Percentiles rank a stretch among this genome's conserved stretches.
These are phyloP conservation scores for Synanthedon andrenaeformis DNA, from an alignment of 2,888 invertebrate species.

Conservation along the genomic window DNA sequence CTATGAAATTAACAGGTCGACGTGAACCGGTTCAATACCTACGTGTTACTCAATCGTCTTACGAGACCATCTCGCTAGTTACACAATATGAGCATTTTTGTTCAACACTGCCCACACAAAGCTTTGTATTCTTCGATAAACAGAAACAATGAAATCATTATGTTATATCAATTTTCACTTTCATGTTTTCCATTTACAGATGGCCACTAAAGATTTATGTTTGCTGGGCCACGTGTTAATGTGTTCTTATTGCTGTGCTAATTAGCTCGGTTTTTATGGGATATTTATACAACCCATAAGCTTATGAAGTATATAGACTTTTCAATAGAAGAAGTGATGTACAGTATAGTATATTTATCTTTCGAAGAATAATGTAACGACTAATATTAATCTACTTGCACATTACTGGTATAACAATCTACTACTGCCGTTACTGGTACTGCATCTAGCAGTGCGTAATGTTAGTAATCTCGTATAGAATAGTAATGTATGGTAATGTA, in stretches of 20 bases:
- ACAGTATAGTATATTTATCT: no score
- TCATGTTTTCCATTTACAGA: neutral
- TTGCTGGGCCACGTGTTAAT: neutral
- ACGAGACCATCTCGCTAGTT: constrained; percentile 30
- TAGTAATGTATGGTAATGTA: no score
- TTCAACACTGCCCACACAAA: constrained; percentile 37
- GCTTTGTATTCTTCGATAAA: constrained; percentile 17
- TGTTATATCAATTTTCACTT: constrained; percentile 8
- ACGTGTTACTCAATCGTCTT: constrained; percentile 34
- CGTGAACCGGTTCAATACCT: constrained; percentile 1
- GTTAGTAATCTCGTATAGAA: no score
- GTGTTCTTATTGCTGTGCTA: neutral
- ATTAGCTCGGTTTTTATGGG: neutral
- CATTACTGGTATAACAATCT: no score
- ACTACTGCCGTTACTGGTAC: no score
- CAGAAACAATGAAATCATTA: constrained; percentile 42
- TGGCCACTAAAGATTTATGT: neutral
- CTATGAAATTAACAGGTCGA: neutral
- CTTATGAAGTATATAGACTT: no score
- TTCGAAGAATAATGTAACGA: no score
- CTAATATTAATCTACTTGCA: no score
- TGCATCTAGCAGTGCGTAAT: no score
- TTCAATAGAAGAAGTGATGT: no score
- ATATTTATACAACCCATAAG: no score
- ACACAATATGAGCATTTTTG: constrained; percentile 46